Base-by-base conservation (phyloP, 2,888 invertebrate species). In the Orthosia incerta region DNA sequence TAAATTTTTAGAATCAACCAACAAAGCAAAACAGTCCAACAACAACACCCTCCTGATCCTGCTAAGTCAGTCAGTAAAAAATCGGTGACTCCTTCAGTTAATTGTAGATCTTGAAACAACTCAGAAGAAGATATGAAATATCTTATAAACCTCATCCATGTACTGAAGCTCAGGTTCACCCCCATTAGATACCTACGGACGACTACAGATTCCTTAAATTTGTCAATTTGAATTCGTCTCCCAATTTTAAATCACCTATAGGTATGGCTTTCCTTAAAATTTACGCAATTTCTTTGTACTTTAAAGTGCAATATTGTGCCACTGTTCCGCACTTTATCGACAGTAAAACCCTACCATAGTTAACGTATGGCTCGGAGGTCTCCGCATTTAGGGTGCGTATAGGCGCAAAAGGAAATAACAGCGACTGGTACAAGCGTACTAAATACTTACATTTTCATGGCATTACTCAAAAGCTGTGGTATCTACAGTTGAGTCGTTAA, bases 401-500 rank as follows among this genome's bases (percentile, higher is more conserved):
- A 71, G 57, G 55, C 76, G 48, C 80, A 76, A 76, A 84, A 80
- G 84, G 85, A 82, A 84, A 84, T 84, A 84, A 77, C 72, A 82
- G 23, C 59, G 67, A 76, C 55, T 72, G 71, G 56, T 65, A 53
- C 65, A 73, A 64, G 55, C 45, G 13, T 55, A 46, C 56, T 74
- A 61, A 76, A 69, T 75, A 74, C 61, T 46, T 55, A 18, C 61
- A 39, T 65, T 72, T 70, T 73, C 55, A 57, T 64, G 26, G 31
- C 3, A 51, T 77, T 82, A 63, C 70, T 55, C 56, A 76, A 77
- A 80, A 48, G 45, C 5, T 1, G 26, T n/a, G 26, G 23, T 69
- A n/a, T n/a, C n/a, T n/a, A 26, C 60, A 20, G 45, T 20, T 9
- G 60, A 45, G 5, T 13, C 45, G 45, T n/a, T 12, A n/a, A 45